phyloP scores from a whole-genome alignment of 2,113 vertebrate species.

The Trachemys scripta region DNA sequence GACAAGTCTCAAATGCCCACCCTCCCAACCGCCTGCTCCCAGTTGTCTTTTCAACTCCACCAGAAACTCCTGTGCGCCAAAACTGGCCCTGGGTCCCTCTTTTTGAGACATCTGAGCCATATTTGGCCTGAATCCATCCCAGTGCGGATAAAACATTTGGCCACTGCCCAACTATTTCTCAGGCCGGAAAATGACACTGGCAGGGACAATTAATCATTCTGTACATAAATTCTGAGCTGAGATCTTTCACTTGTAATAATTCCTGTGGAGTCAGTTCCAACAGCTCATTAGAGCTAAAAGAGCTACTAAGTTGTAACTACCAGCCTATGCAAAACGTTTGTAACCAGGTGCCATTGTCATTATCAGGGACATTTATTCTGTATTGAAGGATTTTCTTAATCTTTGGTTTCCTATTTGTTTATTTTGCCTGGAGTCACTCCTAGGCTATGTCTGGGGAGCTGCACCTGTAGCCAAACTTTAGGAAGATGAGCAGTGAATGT shows the following conservation, averaged over 20 bases:
- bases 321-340: not conserved
- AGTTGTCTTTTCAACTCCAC: not conserved
- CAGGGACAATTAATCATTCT: not conserved
- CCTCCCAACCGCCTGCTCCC: not conserved
- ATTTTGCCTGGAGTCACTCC: not conserved
- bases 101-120: not conserved
- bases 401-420: conserved; percentile 46
- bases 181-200: not conserved
- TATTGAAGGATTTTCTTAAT: not conserved
- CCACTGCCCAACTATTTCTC: not conserved
- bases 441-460: not conserved
- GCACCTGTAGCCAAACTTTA: not conserved
- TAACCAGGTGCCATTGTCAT: conserved; percentile 2
- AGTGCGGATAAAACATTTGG: not conserved
- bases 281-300: not conserved
- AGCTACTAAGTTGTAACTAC: not conserved
- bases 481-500: not conserved
- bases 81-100: not conserved
- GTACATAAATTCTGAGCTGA: not conserved
- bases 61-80: not conserved
- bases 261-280: not conserved
- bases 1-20: not conserved
- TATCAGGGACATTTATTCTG: conserved; percentile 18
- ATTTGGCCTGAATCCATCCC: not conserved
- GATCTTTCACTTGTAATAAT: not conserved